phyloP scores from a whole-genome alignment of 2,888 invertebrate species.

The Iphiclides podalirius region DNA sequence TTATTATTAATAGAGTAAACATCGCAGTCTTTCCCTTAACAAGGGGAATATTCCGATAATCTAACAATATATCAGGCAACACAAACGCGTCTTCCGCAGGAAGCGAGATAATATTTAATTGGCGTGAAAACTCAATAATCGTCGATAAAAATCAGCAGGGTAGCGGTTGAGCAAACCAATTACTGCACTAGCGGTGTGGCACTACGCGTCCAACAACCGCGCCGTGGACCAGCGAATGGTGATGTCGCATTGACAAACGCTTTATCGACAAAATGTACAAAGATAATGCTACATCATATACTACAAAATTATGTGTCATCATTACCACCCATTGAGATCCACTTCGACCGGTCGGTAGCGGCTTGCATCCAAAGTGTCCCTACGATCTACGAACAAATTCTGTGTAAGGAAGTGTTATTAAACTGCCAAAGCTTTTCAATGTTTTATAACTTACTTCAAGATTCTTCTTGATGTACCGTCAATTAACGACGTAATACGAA shows the following conservation, averaged over 20 bases:
- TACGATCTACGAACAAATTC: too few species aligned
- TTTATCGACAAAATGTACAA: slow-evolving; percentile 7
- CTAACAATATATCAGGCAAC: slow-evolving; percentile 44
- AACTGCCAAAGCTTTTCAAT: too few species aligned
- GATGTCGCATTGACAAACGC: not conserved
- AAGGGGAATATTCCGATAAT: slow-evolving; percentile 29
- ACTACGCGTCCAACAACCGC: slow-evolving; percentile 54
- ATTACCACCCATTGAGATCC: too few species aligned
- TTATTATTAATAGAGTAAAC: slow-evolving; percentile 19
- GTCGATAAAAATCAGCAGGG: slow-evolving; percentile 74
- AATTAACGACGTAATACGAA: too few species aligned
- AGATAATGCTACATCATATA: too few species aligned
- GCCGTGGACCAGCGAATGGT: slow-evolving; percentile 31
- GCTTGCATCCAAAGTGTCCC: too few species aligned
- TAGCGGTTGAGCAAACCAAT: slow-evolving; percentile 62
- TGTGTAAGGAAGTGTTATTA: too few species aligned
- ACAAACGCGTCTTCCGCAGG: slow-evolving; percentile 60
- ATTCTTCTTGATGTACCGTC: too few species aligned
- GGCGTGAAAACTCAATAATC: slow-evolving; percentile 79
- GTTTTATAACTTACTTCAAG: too few species aligned
- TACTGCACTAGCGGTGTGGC: slow-evolving; percentile 63
- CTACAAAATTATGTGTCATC: too few species aligned
- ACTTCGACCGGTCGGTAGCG: too few species aligned
- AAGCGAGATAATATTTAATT: slow-evolving; percentile 74
- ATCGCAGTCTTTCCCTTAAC: slow-evolving; percentile 16